phyloP scores from a whole-genome alignment of 1,140 invertebrate genomes.

The Anoplophora glabripennis region DNA sequence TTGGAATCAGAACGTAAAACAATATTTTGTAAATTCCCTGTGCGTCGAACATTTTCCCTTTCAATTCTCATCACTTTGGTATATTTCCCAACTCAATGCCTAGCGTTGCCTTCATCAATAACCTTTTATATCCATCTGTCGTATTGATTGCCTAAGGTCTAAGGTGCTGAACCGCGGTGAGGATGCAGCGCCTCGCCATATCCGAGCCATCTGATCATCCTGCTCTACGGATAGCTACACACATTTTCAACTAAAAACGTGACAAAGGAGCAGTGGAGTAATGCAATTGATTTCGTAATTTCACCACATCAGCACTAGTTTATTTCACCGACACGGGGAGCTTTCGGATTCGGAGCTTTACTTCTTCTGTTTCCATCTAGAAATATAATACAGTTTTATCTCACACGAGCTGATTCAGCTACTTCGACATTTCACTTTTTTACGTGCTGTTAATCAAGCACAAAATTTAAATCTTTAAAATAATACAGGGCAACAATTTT shows the following conservation, averaged over 20 bases:
- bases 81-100: constrained; percentile 6
- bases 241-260: not conserved
- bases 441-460: too few species aligned
- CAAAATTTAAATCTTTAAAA: too few species aligned
- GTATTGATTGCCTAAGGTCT: not conserved
- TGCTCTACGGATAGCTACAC: not conserved
- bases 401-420: too few species aligned
- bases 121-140: constrained; percentile 13
- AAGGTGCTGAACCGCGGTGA: not conserved
- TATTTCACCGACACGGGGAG: too few species aligned
- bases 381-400: too few species aligned
- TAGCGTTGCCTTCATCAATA: constrained; percentile 6
- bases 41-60: constrained; percentile 1
- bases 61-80: constrained; percentile 2
- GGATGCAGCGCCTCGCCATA: not conserved
- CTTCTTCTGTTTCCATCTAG: too few species aligned
- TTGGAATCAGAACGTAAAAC: not conserved
- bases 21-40: constrained; percentile 5
- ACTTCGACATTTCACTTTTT: too few species aligned
- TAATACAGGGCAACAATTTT: too few species aligned
- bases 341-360: too few species aligned
- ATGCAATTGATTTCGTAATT: constrained; percentile 2
- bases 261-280: not conserved
- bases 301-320: not conserved
- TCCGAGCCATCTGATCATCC: constrained; percentile 3